Evolutionary conservation across 1,140 invertebrate genomes (phyloP).

Genomic region (Drosophila melanogaster): Release_6_plus_ISO1_MT NT_033777.3:13364001-13364500

Average conservation of each 20-base stretch:
- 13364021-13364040: conserved; percentile 32
- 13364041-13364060: conserved; percentile 29
- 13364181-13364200: conserved; percentile 38
- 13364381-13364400: conserved; percentile 15
- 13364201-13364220: conserved; percentile 26
- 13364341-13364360: conserved; percentile 11
- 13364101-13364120: conserved; percentile 9
- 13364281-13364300: conserved; percentile 32
- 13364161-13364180: conserved; percentile 11
- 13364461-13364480: conserved; percentile 10
- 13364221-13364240: conserved; percentile 52
- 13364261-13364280: conserved; percentile 15
- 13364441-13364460: conserved; percentile 40
- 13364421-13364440: conserved; percentile 57
- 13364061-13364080: conserved; percentile 19
- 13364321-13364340: conserved; percentile 51
- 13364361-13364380: conserved; percentile 11
- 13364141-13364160: conserved; percentile 35
- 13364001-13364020: conserved; percentile 29
- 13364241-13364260: conserved; percentile 19
- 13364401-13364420: conserved; percentile 45
- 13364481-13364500: conserved; percentile 16
- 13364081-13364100: conserved; percentile 10
- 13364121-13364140: conserved; percentile 6
- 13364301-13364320: conserved; percentile 72